Evolutionary conservation across 2,797 vertebrate genomes (phyloP).

Genomic region (Micropoecilia bifurca): DNA sequence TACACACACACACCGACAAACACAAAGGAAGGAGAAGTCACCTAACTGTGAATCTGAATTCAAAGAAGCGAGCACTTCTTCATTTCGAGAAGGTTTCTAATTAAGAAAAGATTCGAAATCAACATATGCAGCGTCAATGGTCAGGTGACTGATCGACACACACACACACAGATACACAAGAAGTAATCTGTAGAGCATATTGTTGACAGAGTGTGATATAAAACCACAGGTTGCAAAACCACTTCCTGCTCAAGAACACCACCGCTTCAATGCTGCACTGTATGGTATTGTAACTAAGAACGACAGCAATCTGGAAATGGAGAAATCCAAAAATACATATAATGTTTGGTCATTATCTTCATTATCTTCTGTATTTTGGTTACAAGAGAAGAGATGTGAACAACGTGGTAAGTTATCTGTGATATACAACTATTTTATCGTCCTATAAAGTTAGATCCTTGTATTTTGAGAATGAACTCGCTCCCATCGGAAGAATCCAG

Average conservation of each 20-base stretch:
- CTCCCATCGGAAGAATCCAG: neutral
- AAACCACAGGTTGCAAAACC: conserved; percentile 85
- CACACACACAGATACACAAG: conserved; percentile 10
- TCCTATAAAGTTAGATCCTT: neutral
- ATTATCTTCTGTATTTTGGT: neutral
- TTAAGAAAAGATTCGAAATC: neutral
- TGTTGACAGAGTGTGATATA: conserved; percentile 76
- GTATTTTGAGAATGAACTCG: neutral
- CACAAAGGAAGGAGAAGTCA: neutral
- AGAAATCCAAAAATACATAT: neutral
- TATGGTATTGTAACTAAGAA: conserved; percentile 62
- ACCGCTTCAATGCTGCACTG: conserved; percentile 65
- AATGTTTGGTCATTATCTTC: neutral
- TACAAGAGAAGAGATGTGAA: neutral
- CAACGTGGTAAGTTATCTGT: neutral
- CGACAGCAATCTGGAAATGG: conserved; percentile 29
- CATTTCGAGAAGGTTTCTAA: conserved; percentile 6
- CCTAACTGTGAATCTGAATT: conserved; percentile 10
- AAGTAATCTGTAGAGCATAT: conserved; percentile 47
- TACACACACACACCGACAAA: conserved; percentile 25
- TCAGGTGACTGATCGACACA: conserved; percentile 17
- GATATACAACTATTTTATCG: neutral
- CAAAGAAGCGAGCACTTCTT: conserved; percentile 17
- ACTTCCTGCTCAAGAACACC: conserved; percentile 83
- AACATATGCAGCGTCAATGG: neutral